These are phyloP conservation scores for Stercorarius parasiticus DNA, from an alignment of 2,113 vertebrate species.

Conservation along the genomic window DNA sequence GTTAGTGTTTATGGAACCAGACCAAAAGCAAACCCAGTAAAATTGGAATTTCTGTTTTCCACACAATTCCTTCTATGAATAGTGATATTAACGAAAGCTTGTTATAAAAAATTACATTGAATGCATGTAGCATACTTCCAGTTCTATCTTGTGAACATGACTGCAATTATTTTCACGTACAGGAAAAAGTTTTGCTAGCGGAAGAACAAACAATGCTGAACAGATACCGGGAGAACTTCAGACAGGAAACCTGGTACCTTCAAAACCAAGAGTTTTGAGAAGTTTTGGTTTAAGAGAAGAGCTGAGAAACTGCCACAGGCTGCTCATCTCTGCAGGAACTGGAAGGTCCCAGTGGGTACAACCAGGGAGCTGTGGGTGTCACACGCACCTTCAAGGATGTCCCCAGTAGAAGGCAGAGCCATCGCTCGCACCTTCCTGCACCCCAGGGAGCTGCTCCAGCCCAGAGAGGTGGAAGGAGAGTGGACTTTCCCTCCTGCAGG, in stretches of 20 bases:
- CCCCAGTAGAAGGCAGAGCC: not conserved
- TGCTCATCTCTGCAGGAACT: not conserved
- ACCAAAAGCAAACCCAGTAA: not conserved
- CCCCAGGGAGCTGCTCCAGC: not conserved
- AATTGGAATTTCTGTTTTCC: not conserved
- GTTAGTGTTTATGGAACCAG: not conserved
- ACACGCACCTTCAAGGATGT: not conserved
- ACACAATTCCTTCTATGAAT: not conserved
- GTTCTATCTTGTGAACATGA: not conserved
- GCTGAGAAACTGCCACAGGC: not conserved
- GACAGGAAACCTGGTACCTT: not conserved
- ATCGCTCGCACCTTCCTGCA: fast-evolving
- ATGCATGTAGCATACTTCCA: not conserved
- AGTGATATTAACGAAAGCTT: not conserved
- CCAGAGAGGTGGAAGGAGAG: not conserved
- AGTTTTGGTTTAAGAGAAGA: not conserved
- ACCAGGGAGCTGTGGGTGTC: not conserved
- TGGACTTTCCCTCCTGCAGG: not conserved
- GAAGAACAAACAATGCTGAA: not conserved
- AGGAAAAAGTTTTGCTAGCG: not conserved
- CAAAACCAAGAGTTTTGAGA: not conserved
- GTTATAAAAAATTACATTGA: not conserved
- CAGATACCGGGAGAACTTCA: not conserved
- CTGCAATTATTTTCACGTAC: not conserved
- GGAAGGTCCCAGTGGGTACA: not conserved